A percentile compares a stretch with the other conserved stretches of the same genome.
Evolutionary conservation across 2,113 vertebrate species (phyloP).

Genomic region (Epinephelus cyanopodus): DNA sequence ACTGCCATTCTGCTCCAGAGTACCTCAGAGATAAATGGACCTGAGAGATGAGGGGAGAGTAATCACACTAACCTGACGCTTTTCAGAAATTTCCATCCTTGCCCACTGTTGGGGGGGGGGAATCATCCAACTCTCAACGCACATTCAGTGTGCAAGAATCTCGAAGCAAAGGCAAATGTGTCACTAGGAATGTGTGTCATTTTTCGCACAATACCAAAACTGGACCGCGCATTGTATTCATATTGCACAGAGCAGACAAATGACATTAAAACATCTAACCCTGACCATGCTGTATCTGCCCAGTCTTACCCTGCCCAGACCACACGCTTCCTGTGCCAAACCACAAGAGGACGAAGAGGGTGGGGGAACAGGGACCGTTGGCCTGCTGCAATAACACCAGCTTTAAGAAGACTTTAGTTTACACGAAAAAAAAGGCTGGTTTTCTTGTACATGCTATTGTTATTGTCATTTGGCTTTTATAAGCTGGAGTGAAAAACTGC

Average conservation of each 20-base stretch:
- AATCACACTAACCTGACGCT: slow-evolving; percentile 62
- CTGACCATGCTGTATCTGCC: slow-evolving; percentile 52
- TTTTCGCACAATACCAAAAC: slow-evolving; percentile 39
- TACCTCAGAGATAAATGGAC: slow-evolving; percentile 68
- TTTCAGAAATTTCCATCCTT: slow-evolving; percentile 57
- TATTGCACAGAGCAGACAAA: slow-evolving; percentile 40
- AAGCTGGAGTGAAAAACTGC: slow-evolving; percentile 73
- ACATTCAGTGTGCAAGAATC: slow-evolving; percentile 43
- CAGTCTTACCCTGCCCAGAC: slow-evolving; percentile 55
- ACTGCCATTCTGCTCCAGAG: slow-evolving; percentile 45
- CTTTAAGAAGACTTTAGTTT: slow-evolving; percentile 69
- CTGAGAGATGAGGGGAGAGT: slow-evolving; percentile 44
- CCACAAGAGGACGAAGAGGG: slow-evolving; percentile 66
- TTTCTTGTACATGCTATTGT: slow-evolving; percentile 74
- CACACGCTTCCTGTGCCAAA: slow-evolving; percentile 57
- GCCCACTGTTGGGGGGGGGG: slow-evolving; percentile 13
- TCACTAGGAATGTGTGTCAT: slow-evolving; percentile 27
- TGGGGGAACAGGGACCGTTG: slow-evolving; percentile 53
- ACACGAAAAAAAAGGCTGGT: slow-evolving; percentile 60
- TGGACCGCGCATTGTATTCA: slow-evolving; percentile 23
- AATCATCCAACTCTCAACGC: slow-evolving; percentile 41
- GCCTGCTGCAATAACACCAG: slow-evolving; percentile 58
- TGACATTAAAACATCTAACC: slow-evolving; percentile 57
- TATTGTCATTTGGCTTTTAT: slow-evolving; percentile 79
- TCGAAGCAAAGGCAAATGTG: slow-evolving; percentile 32